Percentiles rank a stretch among this genome's conserved stretches.
These are phyloP conservation scores for Tauraco hartlaubi DNA, from an alignment of 2,797 vertebrate species.

Conservation along the genomic window DNA sequence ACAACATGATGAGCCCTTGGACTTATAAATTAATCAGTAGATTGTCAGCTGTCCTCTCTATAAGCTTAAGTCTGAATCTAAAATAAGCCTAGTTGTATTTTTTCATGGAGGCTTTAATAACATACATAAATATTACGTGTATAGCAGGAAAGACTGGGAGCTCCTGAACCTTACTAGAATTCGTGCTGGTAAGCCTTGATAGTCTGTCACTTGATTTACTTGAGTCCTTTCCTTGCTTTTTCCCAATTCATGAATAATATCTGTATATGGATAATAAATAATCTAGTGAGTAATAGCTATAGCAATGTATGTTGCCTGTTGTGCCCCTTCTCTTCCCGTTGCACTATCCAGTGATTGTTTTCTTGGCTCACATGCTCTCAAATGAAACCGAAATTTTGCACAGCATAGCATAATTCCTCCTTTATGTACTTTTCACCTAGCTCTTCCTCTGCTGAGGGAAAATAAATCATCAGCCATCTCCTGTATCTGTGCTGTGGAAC, in stretches of 20 bases:
- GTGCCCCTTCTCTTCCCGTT: neutral
- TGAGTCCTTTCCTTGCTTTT: constrained; percentile 39
- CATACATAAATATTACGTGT: neutral
- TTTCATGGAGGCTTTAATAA: constrained; percentile 4
- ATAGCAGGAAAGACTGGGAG: neutral
- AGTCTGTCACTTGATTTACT: constrained; percentile 52
- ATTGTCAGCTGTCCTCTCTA: neutral
- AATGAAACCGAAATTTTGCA: constrained; percentile 53
- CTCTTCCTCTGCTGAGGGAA: constrained; percentile 24
- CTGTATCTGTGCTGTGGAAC: neutral
- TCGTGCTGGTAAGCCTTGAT: neutral
- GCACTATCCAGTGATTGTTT: constrained; percentile 19
- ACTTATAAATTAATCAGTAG: constrained; percentile 5
- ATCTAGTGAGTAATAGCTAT: neutral
- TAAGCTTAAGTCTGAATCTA: constrained; percentile 8
- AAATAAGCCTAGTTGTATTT: constrained; percentile 14
- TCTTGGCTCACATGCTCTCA: constrained; percentile 23
- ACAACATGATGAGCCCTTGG: neutral
- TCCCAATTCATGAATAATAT: constrained; percentile 52
- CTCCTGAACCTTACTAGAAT: neutral
- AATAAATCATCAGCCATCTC: constrained; percentile 32
- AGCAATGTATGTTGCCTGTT: neutral
- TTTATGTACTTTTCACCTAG: constrained; percentile 33
- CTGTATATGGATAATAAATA: constrained; percentile 44
- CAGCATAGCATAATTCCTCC: constrained; percentile 43